Base-by-base conservation (phyloP, 2,797 vertebrate genomes). In the Tachyglossus aculeatus region DNA sequence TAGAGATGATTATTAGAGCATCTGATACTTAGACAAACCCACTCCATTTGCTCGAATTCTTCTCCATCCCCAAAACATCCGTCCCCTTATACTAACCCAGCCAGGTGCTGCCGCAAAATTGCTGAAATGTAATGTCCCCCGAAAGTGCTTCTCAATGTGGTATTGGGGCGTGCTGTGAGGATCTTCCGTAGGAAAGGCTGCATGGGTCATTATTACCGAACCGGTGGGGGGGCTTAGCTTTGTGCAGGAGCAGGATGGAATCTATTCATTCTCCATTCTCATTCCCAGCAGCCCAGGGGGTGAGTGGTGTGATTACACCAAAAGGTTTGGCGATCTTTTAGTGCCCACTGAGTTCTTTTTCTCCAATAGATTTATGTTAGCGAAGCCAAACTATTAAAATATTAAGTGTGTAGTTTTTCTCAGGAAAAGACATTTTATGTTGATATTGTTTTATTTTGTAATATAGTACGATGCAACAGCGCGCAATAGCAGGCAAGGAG, bases 391-490 rank as follows among this genome's bases (percentile, higher is more conserved):
- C 47, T 38, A 73, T 71, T 82, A 44, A 71, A 32, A 70, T 80
- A 77, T 32, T 84, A 25, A 27, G 4, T 18, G 7, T 67, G 43
- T 39, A 6, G 0, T 61, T 36, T 78, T 83, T 81, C 66, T 79
- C 41, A 24, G 57, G 65, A 51, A 87, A 67, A 51, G 53, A 59
- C 55, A 57, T 62, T 81, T 83, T 78, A 81, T 80, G 62, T 76
- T 83, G 59, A 64, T 74, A 80, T 67, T 83, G 74, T 81, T 81
- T 74, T 62, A 71, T 62, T 76, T 71, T 81, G 75, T 69, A 81
- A 83, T 83, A 68, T 64, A 63, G 36, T 58, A 74, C 74, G 75
- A 66, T 67, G 48, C 19, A 57, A 59, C 48, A 34, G 60, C 48
- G 37, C 73, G 71, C 50, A 38, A 22, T 71, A 51, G 45, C 71